Conservation (phyloP, 2,113 vertebrate genomes). For the Naja naja region DNA sequence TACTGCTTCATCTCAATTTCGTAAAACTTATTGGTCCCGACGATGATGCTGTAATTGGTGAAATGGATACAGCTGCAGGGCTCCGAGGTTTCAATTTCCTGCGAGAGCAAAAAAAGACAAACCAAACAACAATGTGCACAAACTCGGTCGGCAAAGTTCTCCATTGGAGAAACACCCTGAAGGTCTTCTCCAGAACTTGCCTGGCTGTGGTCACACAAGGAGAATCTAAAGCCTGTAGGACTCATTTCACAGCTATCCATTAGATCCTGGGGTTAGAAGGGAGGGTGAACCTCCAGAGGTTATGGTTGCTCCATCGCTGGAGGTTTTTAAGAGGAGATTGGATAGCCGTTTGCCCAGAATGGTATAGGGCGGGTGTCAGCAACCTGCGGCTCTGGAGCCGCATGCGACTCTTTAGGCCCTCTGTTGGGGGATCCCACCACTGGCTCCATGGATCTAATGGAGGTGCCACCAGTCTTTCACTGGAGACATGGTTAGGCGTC, state of each 20-base stretch:
- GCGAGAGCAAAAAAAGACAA: slow-evolving; percentile 11
- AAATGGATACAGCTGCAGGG: slow-evolving; percentile 98
- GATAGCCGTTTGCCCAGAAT: no score
- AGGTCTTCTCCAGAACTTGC: neutral
- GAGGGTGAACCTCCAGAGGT: no score
- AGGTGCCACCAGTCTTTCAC: neutral
- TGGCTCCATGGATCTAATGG: neutral
- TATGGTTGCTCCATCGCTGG: no score
- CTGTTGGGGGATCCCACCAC: no score
- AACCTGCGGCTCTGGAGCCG: no score
- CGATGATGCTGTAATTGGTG: slow-evolving; percentile 96
- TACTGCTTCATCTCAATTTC: slow-evolving; percentile 99
- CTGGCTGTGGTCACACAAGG: neutral
- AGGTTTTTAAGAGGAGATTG: no score
- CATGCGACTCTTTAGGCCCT: no score
- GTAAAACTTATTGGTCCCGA: slow-evolving; percentile 98
- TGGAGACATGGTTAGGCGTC: neutral
- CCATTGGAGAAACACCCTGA: neutral
- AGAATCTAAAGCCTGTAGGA: neutral
- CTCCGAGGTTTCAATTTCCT: slow-evolving; percentile 98
- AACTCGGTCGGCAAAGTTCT: neutral
- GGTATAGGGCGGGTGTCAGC: no score
- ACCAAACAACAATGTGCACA: neutral
- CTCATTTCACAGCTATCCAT: neutral
- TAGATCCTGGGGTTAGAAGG: no score